These are phyloP conservation scores for Steatocranus sp. DNA, from an alignment of 2,797 vertebrate species.

Conservation along the genomic window DNA sequence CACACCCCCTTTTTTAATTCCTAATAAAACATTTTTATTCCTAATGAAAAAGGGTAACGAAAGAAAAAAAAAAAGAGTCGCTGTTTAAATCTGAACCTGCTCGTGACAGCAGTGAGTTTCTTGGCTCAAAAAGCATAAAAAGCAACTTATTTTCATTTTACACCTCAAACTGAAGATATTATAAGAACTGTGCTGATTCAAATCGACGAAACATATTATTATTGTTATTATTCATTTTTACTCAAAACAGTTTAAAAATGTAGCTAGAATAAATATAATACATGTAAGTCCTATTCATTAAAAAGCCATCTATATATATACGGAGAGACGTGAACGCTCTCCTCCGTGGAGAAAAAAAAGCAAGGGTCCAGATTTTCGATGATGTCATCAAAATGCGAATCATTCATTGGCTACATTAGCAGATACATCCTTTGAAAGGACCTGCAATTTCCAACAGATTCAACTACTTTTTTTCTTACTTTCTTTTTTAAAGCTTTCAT, in stretches of 20 bases:
- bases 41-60: background rate
- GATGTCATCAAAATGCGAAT: slow-evolving; percentile 21
- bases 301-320: background rate
- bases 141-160: background rate
- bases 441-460: background rate
- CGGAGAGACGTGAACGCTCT: background rate
- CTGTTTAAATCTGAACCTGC: background rate
- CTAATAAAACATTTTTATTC: background rate
- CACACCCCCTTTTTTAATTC: fast-evolving
- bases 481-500: background rate
- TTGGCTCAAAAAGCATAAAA: background rate
- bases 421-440: background rate
- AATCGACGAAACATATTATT: background rate
- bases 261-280: background rate
- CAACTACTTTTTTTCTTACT: background rate
- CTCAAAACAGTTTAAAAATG: background rate
- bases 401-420: slow-evolving; percentile 1
- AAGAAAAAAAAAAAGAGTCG: background rate
- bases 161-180: background rate
- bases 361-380: background rate
- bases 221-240: background rate
- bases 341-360: background rate
- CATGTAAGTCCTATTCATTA: background rate
- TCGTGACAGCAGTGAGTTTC: background rate
- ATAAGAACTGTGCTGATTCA: background rate